Evolutionary conservation across 2,888 invertebrate species (phyloP).

Genomic region (Phalangium opilio): DNA sequence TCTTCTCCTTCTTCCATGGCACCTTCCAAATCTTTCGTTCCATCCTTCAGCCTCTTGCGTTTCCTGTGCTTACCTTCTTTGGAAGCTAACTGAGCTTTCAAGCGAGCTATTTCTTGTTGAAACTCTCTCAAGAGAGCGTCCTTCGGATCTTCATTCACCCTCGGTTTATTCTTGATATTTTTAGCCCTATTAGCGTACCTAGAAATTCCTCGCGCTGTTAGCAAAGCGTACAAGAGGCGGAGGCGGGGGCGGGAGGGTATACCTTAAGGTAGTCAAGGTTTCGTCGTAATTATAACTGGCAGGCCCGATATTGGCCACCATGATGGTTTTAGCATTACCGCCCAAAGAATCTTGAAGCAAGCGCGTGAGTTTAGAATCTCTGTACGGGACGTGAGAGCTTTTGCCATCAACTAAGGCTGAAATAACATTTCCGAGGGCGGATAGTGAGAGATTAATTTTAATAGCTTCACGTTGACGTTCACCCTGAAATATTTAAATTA

Average conservation of each 20-base stretch:
- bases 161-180: constrained; percentile 95
- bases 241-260: background rate
- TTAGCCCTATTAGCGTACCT: constrained; percentile 88
- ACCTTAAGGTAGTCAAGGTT: constrained; percentile 79
- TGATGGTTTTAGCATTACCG: constrained; percentile 96
- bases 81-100: constrained; percentile 29
- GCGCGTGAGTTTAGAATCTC: constrained; percentile 92
- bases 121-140: constrained; percentile 90
- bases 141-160: constrained; percentile 97
- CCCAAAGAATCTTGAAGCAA: constrained; percentile 93
- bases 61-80: constrained; percentile 22
- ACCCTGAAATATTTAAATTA: constrained; percentile 37
- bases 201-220: background rate
- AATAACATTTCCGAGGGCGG: constrained; percentile 95
- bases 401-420: constrained; percentile 85
- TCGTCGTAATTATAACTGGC: constrained; percentile 97
- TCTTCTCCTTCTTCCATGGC: constrained; percentile 28
- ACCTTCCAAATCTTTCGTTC: too few relatives aligned
- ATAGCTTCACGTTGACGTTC: constrained; percentile 87
- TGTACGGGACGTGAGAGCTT: constrained; percentile 88
- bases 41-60: constrained; percentile 20
- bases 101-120: constrained; percentile 71
- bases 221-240: too few relatives aligned
- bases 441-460: constrained; percentile 90
- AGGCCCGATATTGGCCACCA: constrained; percentile 98